phyloP scores from a whole-genome alignment of 2,888 invertebrate species.

The Petrolisthes manimaculis region DNA sequence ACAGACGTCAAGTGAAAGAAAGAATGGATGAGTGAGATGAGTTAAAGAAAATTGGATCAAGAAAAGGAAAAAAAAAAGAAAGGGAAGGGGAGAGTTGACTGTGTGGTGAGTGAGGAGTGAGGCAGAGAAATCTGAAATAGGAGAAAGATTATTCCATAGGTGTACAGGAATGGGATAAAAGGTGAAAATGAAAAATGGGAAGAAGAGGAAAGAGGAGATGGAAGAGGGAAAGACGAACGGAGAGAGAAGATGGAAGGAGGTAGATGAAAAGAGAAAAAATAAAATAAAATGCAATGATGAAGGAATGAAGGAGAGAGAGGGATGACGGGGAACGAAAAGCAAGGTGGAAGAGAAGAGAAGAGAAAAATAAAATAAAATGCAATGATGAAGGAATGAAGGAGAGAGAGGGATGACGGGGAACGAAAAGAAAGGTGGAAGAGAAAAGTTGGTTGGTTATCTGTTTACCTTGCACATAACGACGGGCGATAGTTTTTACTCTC shows the following conservation, averaged over 20 bases:
- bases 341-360: background rate
- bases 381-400: background rate
- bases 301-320: background rate
- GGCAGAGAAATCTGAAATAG: background rate
- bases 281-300: background rate
- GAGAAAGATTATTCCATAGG: background rate
- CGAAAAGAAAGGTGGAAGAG: background rate
- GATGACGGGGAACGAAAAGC: background rate
- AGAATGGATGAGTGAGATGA: background rate
- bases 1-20: too few relatives aligned
- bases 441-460: background rate
- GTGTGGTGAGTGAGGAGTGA: background rate
- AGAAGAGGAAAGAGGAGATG: background rate
- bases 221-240: background rate
- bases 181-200: background rate
- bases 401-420: background rate
- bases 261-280: background rate
- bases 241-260: background rate
- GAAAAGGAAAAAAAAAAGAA: background rate
- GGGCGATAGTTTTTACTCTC: slow-evolving; percentile 49
- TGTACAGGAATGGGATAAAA: background rate
- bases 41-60: background rate
- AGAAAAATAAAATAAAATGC: background rate
- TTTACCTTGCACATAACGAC: slow-evolving; percentile 33
- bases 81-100: background rate